A percentile compares a stretch with the other conserved stretches of the same genome.
Evolutionary conservation across 2,113 vertebrate genomes (phyloP).

Genomic region (Oriolus oriolus): DNA sequence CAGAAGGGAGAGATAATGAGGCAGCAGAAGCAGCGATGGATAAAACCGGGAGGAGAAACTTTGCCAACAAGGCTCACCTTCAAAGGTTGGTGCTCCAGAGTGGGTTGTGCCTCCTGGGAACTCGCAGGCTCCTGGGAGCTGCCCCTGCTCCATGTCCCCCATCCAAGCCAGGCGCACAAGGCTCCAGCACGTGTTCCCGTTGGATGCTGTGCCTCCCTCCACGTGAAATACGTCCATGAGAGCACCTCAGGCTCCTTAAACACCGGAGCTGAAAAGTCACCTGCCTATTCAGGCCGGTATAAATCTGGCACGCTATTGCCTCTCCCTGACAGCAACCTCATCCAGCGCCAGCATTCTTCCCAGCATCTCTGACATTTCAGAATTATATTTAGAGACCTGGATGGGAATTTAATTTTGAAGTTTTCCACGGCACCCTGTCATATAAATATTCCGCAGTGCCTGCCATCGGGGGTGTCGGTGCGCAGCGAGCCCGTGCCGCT

Average conservation of each 20-base stretch:
- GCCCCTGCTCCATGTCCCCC: neutral
- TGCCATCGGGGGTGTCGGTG: neutral
- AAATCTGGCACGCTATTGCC: neutral
- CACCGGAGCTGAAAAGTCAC: neutral
- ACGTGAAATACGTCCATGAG: neutral
- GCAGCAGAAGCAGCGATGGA: neutral
- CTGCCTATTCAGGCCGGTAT: neutral
- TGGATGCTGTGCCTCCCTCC: neutral
- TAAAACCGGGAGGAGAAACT: neutral
- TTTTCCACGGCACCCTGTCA: neutral
- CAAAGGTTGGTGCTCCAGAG: neutral
- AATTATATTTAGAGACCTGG: constrained; percentile 30
- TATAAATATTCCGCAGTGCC: neutral
- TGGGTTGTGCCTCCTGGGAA: neutral
- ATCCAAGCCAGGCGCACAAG: neutral
- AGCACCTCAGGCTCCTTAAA: neutral
- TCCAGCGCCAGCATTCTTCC: neutral
- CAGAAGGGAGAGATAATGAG: neutral
- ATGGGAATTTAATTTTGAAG: neutral
- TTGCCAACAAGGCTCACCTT: neutral
- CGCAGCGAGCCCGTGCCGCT: neutral
- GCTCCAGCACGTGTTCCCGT: neutral
- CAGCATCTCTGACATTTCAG: constrained; percentile 15
- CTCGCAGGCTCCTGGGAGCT: neutral
- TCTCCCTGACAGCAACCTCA: neutral